Conservation (phyloP, 2,797 vertebrate genomes). For the Melanotaenia parkinsoni region DNA sequence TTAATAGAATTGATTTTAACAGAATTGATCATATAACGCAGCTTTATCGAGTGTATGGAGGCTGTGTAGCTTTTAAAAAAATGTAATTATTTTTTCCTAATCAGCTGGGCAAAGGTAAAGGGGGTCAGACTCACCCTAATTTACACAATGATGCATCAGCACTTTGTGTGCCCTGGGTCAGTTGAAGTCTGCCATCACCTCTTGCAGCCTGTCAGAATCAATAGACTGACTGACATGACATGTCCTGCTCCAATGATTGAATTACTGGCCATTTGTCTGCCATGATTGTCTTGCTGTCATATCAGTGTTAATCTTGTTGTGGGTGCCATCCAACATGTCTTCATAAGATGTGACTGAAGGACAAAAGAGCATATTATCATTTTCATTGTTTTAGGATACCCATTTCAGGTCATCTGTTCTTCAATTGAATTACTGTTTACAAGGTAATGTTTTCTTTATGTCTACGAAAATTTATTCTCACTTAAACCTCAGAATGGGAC, state of each 20-base stretch:
- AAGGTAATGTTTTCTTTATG: slow-evolving; percentile 8
- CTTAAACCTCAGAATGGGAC: slow-evolving; percentile 21
- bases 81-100: slow-evolving; percentile 25
- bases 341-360: slow-evolving; percentile 40
- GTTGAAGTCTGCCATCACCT: slow-evolving; percentile 70
- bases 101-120: slow-evolving; percentile 62
- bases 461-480: slow-evolving; percentile 37
- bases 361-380: slow-evolving; percentile 18
- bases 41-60: background rate
- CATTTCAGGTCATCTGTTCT: slow-evolving; percentile 7
- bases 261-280: slow-evolving; percentile 82
- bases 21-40: background rate
- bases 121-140: slow-evolving; percentile 68
- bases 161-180: slow-evolving; percentile 72
- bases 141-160: slow-evolving; percentile 82
- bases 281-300: slow-evolving; percentile 78
- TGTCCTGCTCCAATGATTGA: slow-evolving; percentile 79
- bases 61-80: slow-evolving; percentile 14
- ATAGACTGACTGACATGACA: slow-evolving; percentile 77
- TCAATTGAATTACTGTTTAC: slow-evolving; percentile 1
- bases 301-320: slow-evolving; percentile 68
- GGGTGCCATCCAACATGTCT: slow-evolving; percentile 44
- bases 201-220: slow-evolving; percentile 75
- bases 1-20: background rate
- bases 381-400: slow-evolving; percentile 15